Evolutionary conservation across 2,113 vertebrate species (phyloP), one percentile per base, ranked within the genome.

Genomic region (Eonycteris spelaea): DNA sequence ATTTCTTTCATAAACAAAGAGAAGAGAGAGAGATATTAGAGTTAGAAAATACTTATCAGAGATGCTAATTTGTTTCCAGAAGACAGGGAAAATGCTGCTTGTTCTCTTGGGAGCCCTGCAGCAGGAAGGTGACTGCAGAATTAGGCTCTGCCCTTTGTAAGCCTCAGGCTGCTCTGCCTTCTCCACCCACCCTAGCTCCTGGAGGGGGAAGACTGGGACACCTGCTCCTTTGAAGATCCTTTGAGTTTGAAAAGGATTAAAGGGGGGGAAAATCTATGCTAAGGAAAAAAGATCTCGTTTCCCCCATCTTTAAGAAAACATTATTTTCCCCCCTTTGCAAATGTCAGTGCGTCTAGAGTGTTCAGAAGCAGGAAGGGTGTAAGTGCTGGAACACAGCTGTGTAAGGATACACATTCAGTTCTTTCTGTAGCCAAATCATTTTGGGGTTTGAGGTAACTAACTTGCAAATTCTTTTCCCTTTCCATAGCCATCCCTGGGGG

Each of bases 201-300:
- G 12, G 33, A 30, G 38, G 48, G 77, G 30, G 22, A 71, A 59
- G 26, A 6, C 0, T 4, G 22, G 61, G 38, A 24, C 94, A 90
- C 95, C 97, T 95, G 90, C 87, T 87, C 40, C 95, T 95, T 95
- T 95, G 90, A 94, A 85, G 94, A 87, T 7, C 90, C 61, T 96
- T 83, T 91, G 88, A 89, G 82, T 93, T 51, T 83, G 95, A 82
- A 79, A 96, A 92, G 88, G 73, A 95, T 89, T 91, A 92, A 93
- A 61, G 43, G 70, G 61, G 59, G 7, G 2, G 21, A 40, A 40
- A 84, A 22, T 33, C 79, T 90, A 57, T 68, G 38, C 59, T 80
- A 78, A 94, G 89, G 96, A 73, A 92, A 91, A 92, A 96, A 73
- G 86, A 71, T 92, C 96, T 97, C 35, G 91, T 96, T 74, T 96